Base-by-base conservation (phyloP, 2,888 invertebrate species). In the Antitype chi region DNA sequence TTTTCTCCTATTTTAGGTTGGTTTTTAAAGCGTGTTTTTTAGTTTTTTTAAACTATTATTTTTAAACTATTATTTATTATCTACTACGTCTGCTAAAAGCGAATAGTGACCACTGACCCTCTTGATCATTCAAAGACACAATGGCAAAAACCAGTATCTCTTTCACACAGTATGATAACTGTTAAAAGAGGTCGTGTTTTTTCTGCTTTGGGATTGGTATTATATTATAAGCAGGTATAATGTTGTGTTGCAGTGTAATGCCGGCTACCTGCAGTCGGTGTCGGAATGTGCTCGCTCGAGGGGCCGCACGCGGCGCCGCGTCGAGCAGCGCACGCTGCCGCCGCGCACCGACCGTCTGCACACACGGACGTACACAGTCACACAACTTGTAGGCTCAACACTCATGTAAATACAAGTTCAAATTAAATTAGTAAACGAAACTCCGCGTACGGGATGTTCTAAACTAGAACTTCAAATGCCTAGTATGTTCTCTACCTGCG, bases 231-330 rank as follows among this genome's bases (percentile, higher is more conserved):
- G 17, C 43, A 49, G 64, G 20, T 55, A 28, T 20, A 20, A 59
- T 53, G 59, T 5, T 15, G 52, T 53, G 59, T 5, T 15, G 38
- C 25, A 74, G n/a, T 59, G 64, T 52, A 63, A 20, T n/a, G 47
- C 13, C 47, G 43, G 13, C 84, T 91, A 97, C 97, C 98, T 97
- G 94, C 98, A 97, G 86, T 98, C 98, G 0, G 98, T 98, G 92
- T 98, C 98, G 0, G 98, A 98, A 75, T 98, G 97, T 0, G 97
- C 97, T 0, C 96, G 92, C 86, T 95, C 95, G 11, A 95, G 85
- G 0, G 93, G 91, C 0, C 92, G 90, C 13, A 84, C 88, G 17
- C 90, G 90, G 47, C 92, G 91, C 71, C 89, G 89, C 81, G 89
- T 91, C 0, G 94, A 93, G 0, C 92, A 92, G 9, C 92, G 89